Conservation (phyloP, 1,140 invertebrate genomes). For the Doryteuthis pealeii region DNA sequence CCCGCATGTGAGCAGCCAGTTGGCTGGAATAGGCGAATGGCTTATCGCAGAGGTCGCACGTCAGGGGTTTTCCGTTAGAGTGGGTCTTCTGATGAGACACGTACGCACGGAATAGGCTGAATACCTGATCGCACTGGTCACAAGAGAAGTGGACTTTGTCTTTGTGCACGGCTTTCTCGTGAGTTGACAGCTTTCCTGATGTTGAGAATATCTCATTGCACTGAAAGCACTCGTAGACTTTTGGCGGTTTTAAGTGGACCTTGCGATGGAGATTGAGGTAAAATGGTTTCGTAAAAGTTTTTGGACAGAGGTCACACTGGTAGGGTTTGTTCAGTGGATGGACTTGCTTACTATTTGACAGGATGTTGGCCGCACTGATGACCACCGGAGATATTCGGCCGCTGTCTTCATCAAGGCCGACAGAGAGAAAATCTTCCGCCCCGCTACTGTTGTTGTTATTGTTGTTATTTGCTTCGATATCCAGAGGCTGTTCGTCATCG, state of each 20-base stretch:
- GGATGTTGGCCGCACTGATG: not conserved
- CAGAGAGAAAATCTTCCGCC: too few relatives aligned
- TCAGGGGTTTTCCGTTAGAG: conserved; percentile 5
- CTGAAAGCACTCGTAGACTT: not conserved
- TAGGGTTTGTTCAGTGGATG: not conserved
- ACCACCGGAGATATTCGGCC: not conserved
- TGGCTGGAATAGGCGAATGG: conserved; percentile 1
- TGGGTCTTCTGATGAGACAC: not conserved
- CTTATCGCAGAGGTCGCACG: conserved; percentile 18
- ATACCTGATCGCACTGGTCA: not conserved
- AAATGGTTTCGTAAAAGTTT: not conserved
- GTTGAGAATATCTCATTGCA: not conserved
- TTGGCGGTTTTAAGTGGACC: not conserved
- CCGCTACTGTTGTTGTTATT: too few relatives aligned
- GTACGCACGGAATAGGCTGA: not conserved
- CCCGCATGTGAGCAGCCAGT: conserved; percentile 9
- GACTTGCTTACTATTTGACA: conserved; percentile 1
- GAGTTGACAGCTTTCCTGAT: not conserved
- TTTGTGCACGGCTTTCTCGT: not conserved
- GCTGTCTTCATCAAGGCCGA: not conserved
- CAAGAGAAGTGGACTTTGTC: not conserved
- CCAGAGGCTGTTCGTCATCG: too few relatives aligned
- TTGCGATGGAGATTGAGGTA: not conserved
- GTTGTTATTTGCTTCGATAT: too few relatives aligned
- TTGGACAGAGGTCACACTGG: not conserved